A percentile compares a stretch with the other conserved stretches of the same genome.
Evolutionary conservation across 1,140 invertebrate genomes (phyloP).

Genomic region (Drosophila orena): DNA sequence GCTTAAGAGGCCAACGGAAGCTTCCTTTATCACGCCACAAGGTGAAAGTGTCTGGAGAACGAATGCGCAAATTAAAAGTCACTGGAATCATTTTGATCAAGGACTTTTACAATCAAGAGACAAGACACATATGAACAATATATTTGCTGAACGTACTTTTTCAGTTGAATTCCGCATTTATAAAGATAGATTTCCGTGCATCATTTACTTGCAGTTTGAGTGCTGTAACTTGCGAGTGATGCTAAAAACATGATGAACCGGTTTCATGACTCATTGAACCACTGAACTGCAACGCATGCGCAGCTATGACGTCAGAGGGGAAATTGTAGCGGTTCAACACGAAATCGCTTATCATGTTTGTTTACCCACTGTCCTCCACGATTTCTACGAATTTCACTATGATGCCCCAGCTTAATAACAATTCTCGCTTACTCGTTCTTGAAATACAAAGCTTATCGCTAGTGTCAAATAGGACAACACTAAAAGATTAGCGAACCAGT

Average conservation of each 20-base stretch:
- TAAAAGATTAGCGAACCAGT: slow-evolving; percentile 8
- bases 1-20: slow-evolving; percentile 23
- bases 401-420: background rate
- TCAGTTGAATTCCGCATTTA: background rate
- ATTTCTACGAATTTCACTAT: slow-evolving; percentile 6
- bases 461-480: slow-evolving; percentile 14
- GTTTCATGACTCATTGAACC: slow-evolving; percentile 28
- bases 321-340: slow-evolving; percentile 23
- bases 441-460: slow-evolving; percentile 36
- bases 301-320: slow-evolving; percentile 50
- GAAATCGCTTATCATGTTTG: slow-evolving; percentile 3
- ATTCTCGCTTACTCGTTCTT: background rate
- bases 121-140: too few relatives aligned
- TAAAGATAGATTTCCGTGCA: background rate
- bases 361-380: slow-evolving; percentile 2
- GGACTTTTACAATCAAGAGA: background rate
- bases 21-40: slow-evolving; percentile 10
- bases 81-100: background rate
- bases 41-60: too few relatives aligned
- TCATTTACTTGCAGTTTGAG: too few relatives aligned
- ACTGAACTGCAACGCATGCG: slow-evolving; percentile 34
- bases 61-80: too few relatives aligned
- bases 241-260: slow-evolving; percentile 3
- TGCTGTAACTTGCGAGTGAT: slow-evolving; percentile 5
- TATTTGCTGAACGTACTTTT: background rate